Evolutionary conservation across 2,888 invertebrate genomes (phyloP), one percentile per base, ranked within the genome.

Genomic region (Heliconius aoede): DNA sequence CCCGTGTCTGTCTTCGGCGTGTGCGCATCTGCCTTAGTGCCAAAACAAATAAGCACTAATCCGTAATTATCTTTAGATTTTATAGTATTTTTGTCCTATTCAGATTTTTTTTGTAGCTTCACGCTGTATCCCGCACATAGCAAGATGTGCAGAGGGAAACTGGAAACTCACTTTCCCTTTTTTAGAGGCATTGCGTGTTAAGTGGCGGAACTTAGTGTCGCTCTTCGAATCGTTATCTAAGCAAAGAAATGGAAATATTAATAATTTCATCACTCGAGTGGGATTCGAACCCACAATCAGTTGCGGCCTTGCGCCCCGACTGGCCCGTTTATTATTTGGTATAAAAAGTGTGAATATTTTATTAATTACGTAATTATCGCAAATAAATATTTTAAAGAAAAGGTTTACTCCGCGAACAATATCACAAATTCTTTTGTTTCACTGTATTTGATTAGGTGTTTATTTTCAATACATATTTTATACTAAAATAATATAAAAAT

Each of bases 41-140:
- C 93, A 93, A 93, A 87, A 90, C 90, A 93, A 94, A 93, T 91
- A 94, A 91, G 86, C 90, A 85, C 84, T 85, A 84, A 83, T 87
- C 84, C 83, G 83, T 79, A 78, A 81, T 82, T 74, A 62, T 72
- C 72, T 73, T 58, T 36, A 15, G 26, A 60, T 74, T 69, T 74
- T 58, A 46, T 46, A 65, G 32, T 74, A 73, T 72, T 80, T 72
- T 76, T 76, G 30, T 58, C 51, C 36, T 32, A 79, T 78, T 74
- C 18, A 26, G 24, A 21, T 72, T 36, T 36, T 46, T 40, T 46
- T 4, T 18, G 0, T 46, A 7, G 46, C 46, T 46, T 46, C 18
- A 18, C 18, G 18, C 18, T 46, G 18, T 46, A 46, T 46, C 46
- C 18, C 18, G 2, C 46, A 18, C 18, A 1, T 46, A 46, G 46